Percentiles rank a stretch among this genome's conserved stretches.
Conservation (phyloP, 92 coral and sea anemone species). For the Parazoanthus darwini region DNA sequence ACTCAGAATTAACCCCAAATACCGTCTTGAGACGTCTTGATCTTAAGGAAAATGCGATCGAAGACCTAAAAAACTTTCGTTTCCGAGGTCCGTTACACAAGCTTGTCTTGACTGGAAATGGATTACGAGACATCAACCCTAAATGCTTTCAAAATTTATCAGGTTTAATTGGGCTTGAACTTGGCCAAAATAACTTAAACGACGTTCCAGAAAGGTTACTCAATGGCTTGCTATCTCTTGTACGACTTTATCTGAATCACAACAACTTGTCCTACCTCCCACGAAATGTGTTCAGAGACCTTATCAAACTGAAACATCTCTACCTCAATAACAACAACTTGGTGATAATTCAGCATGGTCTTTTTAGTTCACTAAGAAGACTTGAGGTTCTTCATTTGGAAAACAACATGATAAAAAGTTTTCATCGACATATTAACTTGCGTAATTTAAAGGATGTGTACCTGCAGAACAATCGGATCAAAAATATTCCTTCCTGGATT, state of each 20-base stretch:
- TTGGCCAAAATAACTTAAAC: constrained; percentile 14
- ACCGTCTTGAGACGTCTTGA: neutral
- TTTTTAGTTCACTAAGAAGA: neutral
- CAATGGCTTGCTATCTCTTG: neutral
- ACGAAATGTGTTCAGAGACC: neutral
- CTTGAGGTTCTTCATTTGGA: constrained; percentile 15
- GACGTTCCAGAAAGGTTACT: neutral
- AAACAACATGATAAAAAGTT: neutral
- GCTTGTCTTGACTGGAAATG: constrained; percentile 15
- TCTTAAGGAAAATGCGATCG: neutral
- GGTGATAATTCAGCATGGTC: neutral
- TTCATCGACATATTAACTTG: neutral
- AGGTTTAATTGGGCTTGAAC: neutral
- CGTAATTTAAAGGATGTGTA: neutral
- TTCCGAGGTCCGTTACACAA: neutral
- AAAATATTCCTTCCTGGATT: neutral
- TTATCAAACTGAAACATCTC: neutral
- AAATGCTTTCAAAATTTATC: neutral
- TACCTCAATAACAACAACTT: constrained; percentile 3
- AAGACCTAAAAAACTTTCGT: neutral
- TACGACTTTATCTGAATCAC: neutral
- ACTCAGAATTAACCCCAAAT: neutral
- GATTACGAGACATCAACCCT: neutral
- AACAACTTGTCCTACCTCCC: constrained; percentile 20
- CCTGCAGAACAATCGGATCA: neutral